Percentiles rank a stretch among this genome's conserved stretches.
phyloP scores from a whole-genome alignment of 2,113 vertebrate genomes.

The Cebidichthys violaceus region DNA sequence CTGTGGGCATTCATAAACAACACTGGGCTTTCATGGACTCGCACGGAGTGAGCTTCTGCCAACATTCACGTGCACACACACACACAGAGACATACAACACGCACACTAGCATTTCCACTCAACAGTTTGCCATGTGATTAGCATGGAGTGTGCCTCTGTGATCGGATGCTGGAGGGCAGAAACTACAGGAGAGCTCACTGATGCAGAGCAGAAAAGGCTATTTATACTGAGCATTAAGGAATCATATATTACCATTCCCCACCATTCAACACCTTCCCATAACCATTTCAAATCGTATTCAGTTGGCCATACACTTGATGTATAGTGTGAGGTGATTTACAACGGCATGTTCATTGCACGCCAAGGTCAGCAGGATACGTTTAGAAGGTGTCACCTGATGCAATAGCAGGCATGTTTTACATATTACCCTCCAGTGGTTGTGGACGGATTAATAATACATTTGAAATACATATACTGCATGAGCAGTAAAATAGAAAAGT shows the following conservation, averaged over 20 bases:
- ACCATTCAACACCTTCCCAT: conserved; percentile 65
- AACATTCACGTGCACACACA: conserved; percentile 22
- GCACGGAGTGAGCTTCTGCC: conserved; percentile 61
- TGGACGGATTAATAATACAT: neutral
- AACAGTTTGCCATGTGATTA: conserved; percentile 71
- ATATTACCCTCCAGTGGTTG: neutral
- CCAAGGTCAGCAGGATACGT: conserved; percentile 33
- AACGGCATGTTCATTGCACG: conserved; percentile 8
- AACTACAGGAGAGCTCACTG: conserved; percentile 48
- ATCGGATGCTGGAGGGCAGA: conserved; percentile 57
- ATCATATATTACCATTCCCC: conserved; percentile 66
- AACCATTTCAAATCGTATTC: conserved; percentile 32
- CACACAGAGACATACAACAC: conserved; percentile 18
- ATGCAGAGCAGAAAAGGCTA: conserved; percentile 61
- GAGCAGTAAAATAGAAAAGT: neutral
- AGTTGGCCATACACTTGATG: neutral
- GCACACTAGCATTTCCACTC: conserved; percentile 30
- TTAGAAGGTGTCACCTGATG: conserved; percentile 16
- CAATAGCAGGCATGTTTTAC: neutral
- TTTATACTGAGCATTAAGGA: conserved; percentile 77
- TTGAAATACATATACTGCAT: neutral
- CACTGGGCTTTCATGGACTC: conserved; percentile 55
- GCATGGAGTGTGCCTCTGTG: conserved; percentile 62
- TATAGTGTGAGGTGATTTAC: conserved; percentile 23
- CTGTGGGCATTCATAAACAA: conserved; percentile 68